Base-by-base conservation (phyloP, 2,888 invertebrate genomes). In the Plutella xylostella region DNA sequence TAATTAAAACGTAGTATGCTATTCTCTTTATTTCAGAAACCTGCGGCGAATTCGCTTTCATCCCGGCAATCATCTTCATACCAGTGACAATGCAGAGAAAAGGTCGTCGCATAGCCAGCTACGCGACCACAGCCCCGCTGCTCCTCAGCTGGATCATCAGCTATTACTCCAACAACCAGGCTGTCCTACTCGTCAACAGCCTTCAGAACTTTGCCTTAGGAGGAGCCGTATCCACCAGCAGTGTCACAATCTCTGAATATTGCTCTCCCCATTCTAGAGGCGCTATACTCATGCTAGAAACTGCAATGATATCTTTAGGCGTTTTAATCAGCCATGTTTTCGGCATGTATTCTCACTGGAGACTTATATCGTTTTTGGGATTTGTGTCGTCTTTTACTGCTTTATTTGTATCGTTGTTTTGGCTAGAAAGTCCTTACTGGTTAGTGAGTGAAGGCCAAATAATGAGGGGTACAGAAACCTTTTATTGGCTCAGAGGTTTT, bases 381-480 rank as follows among this genome's bases (percentile, higher is more conserved):
- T 30, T 53, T 17, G 5, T 53, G 14, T 48, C 52, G 14, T 38
- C 56, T 31, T 6, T 46, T 1, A 47, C 42, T 14, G 48, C 51
- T 17, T 33, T 54, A 6, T 28, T 51, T 12, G 43, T 54, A 12
- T 48, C 48, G 6, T 54, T 52, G 15, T 48, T 48, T 14, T 55
- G 48, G 25, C 54, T 52, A 22, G 57, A 58, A 48, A 57, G 57
- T 19, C 57, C 57, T 3, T 55, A 56, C 40, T 57, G 56, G 57
- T 43, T 58, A 15, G 51, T 55, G 7, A 53, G 45, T 45, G 47
- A 55, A 45, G 57, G 55, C 2, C 47, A 55, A 18, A 48, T 53
- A 20, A 43, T 51, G 33, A 52, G 48, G 44, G 48, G 56, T 37
- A 50, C 50, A 2, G 57, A 58, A 42, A 51, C 21, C 41, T 56